Conservation (phyloP, 2,113 vertebrate genomes). For the Heterotilapia buettikoferi region DNA sequence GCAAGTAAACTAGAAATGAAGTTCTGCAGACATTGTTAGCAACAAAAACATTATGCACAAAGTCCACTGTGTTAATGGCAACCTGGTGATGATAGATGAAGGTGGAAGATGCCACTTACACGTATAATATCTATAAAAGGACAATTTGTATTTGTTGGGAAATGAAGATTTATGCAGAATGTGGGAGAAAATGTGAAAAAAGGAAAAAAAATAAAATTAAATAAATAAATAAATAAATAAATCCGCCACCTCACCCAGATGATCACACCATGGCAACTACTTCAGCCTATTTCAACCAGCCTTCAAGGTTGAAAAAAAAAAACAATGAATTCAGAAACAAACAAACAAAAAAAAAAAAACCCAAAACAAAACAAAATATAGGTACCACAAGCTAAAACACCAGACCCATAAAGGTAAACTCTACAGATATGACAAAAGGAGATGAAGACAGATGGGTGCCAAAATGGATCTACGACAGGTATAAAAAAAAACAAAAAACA, state of each 20-base stretch:
- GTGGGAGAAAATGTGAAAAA: background rate
- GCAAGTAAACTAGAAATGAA: background rate
- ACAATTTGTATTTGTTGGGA: background rate
- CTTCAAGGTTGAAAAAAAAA: background rate
- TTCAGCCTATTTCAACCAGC: background rate
- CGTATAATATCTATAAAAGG: background rate
- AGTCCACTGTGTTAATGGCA: background rate
- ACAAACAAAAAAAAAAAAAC: rapidly evolving
- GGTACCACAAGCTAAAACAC: background rate
- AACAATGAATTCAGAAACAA: background rate
- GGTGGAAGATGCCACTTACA: background rate
- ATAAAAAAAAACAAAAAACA: background rate
- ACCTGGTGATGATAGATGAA: background rate
- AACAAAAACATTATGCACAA: too few species aligned
- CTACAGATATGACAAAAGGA: background rate
- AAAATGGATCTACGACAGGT: background rate
- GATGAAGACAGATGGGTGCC: conserved; percentile 1
- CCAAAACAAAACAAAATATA: background rate
- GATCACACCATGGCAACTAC: background rate
- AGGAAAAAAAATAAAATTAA: background rate
- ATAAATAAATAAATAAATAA: background rate
- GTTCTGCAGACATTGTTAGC: background rate
- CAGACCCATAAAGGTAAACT: conserved; percentile 34
- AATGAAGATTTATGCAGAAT: background rate
- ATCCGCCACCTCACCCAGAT: background rate